phyloP scores from a whole-genome alignment of 2,113 vertebrate genomes.

The Meles meles region DNA sequence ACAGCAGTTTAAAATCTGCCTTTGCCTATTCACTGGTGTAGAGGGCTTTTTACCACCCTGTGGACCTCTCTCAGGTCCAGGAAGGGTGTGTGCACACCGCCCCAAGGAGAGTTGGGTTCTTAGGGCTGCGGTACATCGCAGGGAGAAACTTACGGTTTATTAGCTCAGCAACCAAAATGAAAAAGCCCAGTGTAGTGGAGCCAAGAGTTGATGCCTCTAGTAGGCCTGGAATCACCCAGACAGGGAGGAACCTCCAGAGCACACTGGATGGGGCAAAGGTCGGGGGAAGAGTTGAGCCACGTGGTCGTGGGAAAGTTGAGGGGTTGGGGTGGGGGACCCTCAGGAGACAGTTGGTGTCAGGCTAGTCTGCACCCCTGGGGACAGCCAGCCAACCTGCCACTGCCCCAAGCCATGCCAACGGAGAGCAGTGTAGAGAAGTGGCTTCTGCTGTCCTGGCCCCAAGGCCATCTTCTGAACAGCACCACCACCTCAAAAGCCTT shows the following conservation, averaged over 20 bases:
- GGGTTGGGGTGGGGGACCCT: background rate
- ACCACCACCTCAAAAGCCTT: background rate
- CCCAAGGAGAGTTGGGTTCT: background rate
- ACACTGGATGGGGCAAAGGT: background rate
- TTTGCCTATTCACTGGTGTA: background rate
- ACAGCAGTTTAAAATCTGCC: background rate
- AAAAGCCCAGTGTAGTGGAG: background rate
- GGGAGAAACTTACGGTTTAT: background rate
- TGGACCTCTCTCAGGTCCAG: background rate
- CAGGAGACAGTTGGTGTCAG: background rate
- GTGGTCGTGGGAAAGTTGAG: background rate
- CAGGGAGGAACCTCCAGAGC: background rate
- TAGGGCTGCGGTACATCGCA: background rate
- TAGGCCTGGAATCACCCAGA: background rate
- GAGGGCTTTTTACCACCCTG: background rate
- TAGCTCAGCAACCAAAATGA: background rate
- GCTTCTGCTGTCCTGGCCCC: background rate
- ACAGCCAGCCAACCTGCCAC: background rate
- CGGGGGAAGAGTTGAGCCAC: background rate
- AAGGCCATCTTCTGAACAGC: background rate
- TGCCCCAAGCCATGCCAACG: background rate
- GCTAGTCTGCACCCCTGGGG: background rate
- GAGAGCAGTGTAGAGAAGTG: background rate
- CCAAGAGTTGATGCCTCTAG: background rate
- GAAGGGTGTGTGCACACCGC: accelerated